Evolutionary conservation across 2,797 vertebrate species (phyloP), one percentile per base, ranked within the genome.

Genomic region (Oryzias dopingdopingensis): DNA sequence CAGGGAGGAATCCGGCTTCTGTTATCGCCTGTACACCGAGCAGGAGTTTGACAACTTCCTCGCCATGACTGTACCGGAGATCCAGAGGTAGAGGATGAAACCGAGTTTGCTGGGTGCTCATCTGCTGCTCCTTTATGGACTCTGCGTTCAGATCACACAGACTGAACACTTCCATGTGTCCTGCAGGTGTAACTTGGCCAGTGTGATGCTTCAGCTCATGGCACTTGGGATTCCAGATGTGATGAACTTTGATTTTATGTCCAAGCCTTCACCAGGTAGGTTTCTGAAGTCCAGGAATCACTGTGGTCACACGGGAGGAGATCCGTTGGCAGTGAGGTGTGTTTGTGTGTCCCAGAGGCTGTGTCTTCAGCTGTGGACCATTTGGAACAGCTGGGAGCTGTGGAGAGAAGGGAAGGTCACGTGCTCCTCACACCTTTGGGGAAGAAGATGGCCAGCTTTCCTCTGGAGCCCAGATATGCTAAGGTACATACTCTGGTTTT

Each of bases 231-330:
- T 99, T 80, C 94, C 94, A 61, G 90, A 96, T 0, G 93, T 99
- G 66, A 93, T 94, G 55, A 95, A 94, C 69, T 99, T 99, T 89
- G 97, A 99, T 79, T 99, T 99, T 81, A 94, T 99, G 93, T 97
- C 97, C 58, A 99, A 95, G 72, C 97, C 97, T 0, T 97, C 95
- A 56, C 91, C 95, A 74, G 97, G 97, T 98, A 80, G 88, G 84
- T 59, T 7, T 44, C 41, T 0, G 0, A 16, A 23, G 29, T 20
- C 48, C 6, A 17, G 22, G 2, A 29, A 16, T 48, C 29, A 4
- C 18, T 56, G 15, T 5, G 15, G 4, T 48, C 17, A 2, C 18
- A 1, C 5, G 2, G 43, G 1, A 4, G 43, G 1, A 1, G 13
- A 12, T 14, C 12, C 20, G 24, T 8, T 18, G 0, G 1, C 42